A percentile compares a stretch with the other conserved stretches of the same genome.
Conservation (phyloP, 1,140 invertebrate species). For the Meteorus sp. region DNA sequence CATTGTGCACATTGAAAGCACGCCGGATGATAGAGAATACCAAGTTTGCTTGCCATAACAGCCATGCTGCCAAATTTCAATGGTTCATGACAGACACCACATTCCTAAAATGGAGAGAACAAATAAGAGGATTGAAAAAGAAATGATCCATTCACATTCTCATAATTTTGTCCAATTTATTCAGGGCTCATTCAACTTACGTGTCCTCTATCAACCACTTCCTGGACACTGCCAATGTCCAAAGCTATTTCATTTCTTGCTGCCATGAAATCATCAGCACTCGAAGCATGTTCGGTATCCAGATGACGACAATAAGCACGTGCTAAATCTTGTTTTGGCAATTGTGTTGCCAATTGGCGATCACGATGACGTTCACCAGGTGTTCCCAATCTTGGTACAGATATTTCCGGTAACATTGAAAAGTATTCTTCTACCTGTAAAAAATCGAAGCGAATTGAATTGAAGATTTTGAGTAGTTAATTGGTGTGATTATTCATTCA, state of each 20-base stretch:
- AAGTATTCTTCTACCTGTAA: conserved; percentile 68
- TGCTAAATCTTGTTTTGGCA: conserved; percentile 93
- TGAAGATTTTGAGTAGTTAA: neutral
- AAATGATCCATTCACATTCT: neutral
- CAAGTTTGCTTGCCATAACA: conserved; percentile 73
- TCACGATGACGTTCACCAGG: conserved; percentile 78
- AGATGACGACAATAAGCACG: conserved; percentile 87
- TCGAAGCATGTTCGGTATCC: conserved; percentile 72
- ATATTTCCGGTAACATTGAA: conserved; percentile 72
- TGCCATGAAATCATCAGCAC: conserved; percentile 84
- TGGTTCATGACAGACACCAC: conserved; percentile 66
- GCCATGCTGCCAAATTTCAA: conserved; percentile 68
- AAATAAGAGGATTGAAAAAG: no score
- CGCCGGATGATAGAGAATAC: conserved; percentile 78
- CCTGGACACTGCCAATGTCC: conserved; percentile 83
- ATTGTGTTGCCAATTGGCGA: conserved; percentile 82
- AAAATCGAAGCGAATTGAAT: neutral
- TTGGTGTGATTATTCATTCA: neutral
- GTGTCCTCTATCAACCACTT: conserved; percentile 53
- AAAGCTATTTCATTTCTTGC: conserved; percentile 92
- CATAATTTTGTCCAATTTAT: neutral
- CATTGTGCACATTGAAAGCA: conserved; percentile 88
- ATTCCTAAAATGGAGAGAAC: conserved; percentile 54
- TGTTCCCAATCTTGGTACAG: conserved; percentile 75
- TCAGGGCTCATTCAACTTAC: conserved; percentile 51